phyloP scores from a whole-genome alignment of 1,140 invertebrate species.

The Hirudo medicinalis region DNA sequence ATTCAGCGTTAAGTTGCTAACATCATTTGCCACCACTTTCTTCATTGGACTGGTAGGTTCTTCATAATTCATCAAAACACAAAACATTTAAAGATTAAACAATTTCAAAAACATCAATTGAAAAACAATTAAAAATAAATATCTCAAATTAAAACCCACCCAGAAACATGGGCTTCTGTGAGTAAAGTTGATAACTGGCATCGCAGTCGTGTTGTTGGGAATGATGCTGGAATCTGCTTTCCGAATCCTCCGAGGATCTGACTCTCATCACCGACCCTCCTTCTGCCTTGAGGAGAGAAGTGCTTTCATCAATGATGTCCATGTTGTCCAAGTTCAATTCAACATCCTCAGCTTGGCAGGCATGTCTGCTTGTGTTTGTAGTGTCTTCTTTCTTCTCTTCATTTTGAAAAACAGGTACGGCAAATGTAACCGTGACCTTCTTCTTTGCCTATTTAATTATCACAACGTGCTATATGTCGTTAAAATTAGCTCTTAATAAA shows the following conservation, averaged over 20 bases:
- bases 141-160: not conserved
- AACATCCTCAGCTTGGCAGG: slow-evolving; percentile 1
- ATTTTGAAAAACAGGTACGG: slow-evolving; percentile 59
- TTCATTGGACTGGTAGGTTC: not conserved
- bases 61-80: too few species aligned
- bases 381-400: slow-evolving; percentile 23
- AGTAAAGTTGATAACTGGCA: not conserved
- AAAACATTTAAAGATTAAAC: too few species aligned
- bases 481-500: not conserved
- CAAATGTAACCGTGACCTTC: slow-evolving; percentile 62
- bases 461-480: not conserved
- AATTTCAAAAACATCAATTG: too few species aligned
- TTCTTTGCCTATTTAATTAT: slow-evolving; percentile 8
- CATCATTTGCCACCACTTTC: not conserved
- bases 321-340: slow-evolving; percentile 39
- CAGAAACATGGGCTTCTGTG: not conserved
- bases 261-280: slow-evolving; percentile 34
- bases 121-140: too few species aligned
- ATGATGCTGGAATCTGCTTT: slow-evolving; percentile 26
- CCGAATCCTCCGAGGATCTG: not conserved
- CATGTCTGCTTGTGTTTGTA: not conserved
- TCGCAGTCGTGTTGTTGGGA: slow-evolving; percentile 8
- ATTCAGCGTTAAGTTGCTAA: slow-evolving; percentile 5
- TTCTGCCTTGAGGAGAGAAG: slow-evolving; percentile 60
- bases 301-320: slow-evolving; percentile 70